phyloP scores from a whole-genome alignment of 1,140 invertebrate species.

The Zaprionus ornatus region DNA sequence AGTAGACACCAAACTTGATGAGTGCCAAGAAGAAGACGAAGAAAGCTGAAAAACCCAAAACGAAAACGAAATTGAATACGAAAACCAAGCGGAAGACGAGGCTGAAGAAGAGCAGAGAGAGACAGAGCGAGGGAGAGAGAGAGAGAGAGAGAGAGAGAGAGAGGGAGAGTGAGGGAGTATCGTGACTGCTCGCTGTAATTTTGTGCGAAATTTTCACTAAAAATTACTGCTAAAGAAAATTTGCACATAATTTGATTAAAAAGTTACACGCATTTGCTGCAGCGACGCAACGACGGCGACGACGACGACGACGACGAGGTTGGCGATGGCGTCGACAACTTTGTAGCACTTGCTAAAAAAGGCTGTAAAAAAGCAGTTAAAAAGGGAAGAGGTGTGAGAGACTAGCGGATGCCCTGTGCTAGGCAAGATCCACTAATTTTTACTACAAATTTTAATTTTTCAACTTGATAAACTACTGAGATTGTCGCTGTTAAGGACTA shows the following conservation, averaged over 20 bases:
- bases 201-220: conserved; percentile 74
- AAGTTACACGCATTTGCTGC: conserved; percentile 79
- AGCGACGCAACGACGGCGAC: conserved; percentile 45
- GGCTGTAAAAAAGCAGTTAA: conserved; percentile 37
- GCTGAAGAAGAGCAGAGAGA: background rate
- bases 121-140: background rate
- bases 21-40: conserved; percentile 24
- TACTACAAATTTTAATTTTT: background rate
- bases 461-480: background rate
- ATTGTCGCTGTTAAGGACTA: background rate
- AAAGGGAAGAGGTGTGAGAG: conserved; percentile 8
- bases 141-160: background rate
- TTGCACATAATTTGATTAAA: conserved; percentile 83
- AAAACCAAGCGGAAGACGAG: background rate
- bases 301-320: conserved; percentile 39
- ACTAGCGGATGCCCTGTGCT: conserved; percentile 1
- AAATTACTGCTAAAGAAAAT: conserved; percentile 82
- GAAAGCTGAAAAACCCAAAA: conserved; percentile 2
- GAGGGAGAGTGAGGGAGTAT: background rate
- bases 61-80: background rate
- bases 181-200: conserved; percentile 55
- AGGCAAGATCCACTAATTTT: background rate
- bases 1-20: conserved; percentile 40
- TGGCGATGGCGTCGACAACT: conserved; percentile 59
- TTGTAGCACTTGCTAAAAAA: conserved; percentile 50